Evolutionary conservation across 2,797 vertebrate genomes (phyloP).

Genomic region (Cyprinodon diabolis): DNA sequence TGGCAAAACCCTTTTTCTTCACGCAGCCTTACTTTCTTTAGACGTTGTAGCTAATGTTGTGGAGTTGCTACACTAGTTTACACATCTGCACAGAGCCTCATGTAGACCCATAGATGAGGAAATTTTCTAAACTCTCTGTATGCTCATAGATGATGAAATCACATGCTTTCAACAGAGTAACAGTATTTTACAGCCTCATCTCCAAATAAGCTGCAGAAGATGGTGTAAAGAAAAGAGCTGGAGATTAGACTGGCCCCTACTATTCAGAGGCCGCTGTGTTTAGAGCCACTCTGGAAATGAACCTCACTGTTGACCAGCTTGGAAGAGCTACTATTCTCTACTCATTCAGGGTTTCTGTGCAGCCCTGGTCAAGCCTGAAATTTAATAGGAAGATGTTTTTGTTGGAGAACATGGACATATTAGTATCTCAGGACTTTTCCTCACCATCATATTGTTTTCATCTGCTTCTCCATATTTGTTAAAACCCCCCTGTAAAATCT

Average conservation of each 20-base stretch:
- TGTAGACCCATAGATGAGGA: background rate
- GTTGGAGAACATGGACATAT: no score
- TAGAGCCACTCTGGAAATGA: no score
- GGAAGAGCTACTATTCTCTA: no score
- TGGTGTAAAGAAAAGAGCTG: background rate
- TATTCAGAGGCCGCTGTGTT: background rate
- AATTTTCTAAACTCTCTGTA: background rate
- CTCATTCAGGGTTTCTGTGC: no score
- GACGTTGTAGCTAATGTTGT: background rate
- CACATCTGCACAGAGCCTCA: background rate
- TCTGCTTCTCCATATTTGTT: background rate
- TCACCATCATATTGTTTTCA: background rate
- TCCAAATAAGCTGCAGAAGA: background rate
- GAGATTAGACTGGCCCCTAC: background rate
- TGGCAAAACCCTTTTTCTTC: background rate
- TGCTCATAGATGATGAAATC: background rate
- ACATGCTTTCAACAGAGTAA: background rate
- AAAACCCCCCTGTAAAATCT: no score
- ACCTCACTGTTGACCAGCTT: no score
- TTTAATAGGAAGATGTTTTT: no score
- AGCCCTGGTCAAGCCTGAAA: no score
- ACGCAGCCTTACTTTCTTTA: background rate
- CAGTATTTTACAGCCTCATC: background rate
- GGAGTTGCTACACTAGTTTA: background rate
- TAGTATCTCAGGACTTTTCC: background rate